phyloP scores from a whole-genome alignment of 92 coral and sea anemone species.

The Porites lobata region DNA sequence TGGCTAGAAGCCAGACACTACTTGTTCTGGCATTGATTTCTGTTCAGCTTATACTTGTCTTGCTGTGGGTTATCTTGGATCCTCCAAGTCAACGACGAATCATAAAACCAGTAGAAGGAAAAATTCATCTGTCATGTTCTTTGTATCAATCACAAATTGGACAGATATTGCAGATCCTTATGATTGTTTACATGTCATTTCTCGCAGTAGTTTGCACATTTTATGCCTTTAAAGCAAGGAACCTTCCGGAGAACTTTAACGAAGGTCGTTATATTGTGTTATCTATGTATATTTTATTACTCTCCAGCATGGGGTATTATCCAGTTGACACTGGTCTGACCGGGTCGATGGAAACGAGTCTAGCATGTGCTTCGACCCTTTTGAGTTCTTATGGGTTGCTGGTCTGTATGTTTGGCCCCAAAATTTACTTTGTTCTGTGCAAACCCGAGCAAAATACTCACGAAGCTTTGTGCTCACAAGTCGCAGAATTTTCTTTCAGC shows the following conservation, averaged over 20 bases:
- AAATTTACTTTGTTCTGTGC: constrained; percentile 65
- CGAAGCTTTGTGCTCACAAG: constrained; percentile 75
- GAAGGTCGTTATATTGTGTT: constrained; percentile 84
- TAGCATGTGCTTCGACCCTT: constrained; percentile 74
- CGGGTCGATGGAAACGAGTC: constrained; percentile 66
- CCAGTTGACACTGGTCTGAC: constrained; percentile 76
- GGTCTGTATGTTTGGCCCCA: constrained; percentile 82
- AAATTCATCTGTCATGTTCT: constrained; percentile 66
- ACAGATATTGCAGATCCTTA: constrained; percentile 51
- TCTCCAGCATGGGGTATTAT: constrained; percentile 78
- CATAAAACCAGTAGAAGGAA: constrained; percentile 37
- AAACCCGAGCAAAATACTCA: constrained; percentile 83
- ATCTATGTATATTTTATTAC: constrained; percentile 79
- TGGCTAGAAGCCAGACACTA: constrained; percentile 48
- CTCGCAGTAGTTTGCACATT: constrained; percentile 71
- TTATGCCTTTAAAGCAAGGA: constrained; percentile 90
- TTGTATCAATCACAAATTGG: constrained; percentile 58
- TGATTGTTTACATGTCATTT: constrained; percentile 61
- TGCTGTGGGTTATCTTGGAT: constrained; percentile 71
- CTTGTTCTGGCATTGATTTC: constrained; percentile 50
- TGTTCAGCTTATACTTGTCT: constrained; percentile 47
- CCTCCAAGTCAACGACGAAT: constrained; percentile 68
- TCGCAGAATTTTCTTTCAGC: constrained; percentile 47
- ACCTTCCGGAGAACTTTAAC: constrained; percentile 86
- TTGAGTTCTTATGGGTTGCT: constrained; percentile 81